These are phyloP conservation scores for Parnassius smintheus DNA, from an alignment of 2,888 invertebrate genomes.

Conservation along the genomic window DNA sequence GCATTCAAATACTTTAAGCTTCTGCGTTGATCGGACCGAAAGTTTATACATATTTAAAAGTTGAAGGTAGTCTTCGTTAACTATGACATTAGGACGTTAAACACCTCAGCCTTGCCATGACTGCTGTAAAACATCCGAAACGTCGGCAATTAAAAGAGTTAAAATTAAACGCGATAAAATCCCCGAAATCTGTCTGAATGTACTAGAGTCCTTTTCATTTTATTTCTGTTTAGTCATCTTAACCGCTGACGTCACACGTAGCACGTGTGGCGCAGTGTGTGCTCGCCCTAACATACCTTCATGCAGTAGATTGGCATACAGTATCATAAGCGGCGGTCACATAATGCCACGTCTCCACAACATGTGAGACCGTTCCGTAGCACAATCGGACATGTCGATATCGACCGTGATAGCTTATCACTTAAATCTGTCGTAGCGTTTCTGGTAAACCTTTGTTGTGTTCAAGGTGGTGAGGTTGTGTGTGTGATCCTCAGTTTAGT, in stretches of 20 bases:
- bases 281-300: not conserved
- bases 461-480: slow-evolving; percentile 19
- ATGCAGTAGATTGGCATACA: not conserved
- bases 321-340: not conserved
- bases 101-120: too few species aligned
- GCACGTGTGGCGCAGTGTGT: not conserved
- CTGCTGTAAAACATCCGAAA: too few species aligned
- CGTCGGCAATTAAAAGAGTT: too few species aligned
- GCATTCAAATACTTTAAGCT: too few species aligned
- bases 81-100: too few species aligned
- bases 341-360: slow-evolving; percentile 2
- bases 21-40: too few species aligned
- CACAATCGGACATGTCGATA: slow-evolving; percentile 15
- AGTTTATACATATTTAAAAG: too few species aligned
- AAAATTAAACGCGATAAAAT: too few species aligned
- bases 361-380: slow-evolving; percentile 7
- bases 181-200: too few species aligned
- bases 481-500: not conserved
- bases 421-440: slow-evolving; percentile 1
- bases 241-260: not conserved
- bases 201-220: too few species aligned
- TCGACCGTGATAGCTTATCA: slow-evolving; percentile 11
- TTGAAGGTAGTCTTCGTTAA: too few species aligned
- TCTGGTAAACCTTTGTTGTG: slow-evolving; percentile 19
- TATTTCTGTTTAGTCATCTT: too few species aligned